Evolutionary conservation across 1,140 invertebrate species (phyloP).

Genomic region (Capitella teleta): DNA sequence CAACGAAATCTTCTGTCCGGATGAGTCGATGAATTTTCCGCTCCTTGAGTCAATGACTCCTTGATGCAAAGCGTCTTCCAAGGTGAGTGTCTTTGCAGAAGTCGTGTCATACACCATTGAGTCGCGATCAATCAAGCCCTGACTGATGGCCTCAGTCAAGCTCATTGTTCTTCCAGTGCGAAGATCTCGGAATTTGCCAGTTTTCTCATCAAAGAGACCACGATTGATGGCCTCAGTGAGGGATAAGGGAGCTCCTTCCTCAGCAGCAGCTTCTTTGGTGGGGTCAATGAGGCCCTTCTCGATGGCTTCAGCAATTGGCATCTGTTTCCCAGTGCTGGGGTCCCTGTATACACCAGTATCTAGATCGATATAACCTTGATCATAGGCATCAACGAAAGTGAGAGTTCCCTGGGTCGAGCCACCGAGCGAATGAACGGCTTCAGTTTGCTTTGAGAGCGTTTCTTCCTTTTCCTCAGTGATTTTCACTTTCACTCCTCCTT

Average conservation of each 20-base stretch:
- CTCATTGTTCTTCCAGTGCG: slow-evolving; percentile 18
- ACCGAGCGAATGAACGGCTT: neutral
- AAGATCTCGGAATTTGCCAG: slow-evolving; percentile 54
- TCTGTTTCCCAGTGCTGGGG: slow-evolving; percentile 43
- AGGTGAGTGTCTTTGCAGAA: slow-evolving; percentile 44
- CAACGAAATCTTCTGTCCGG: slow-evolving; percentile 53
- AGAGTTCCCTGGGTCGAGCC: neutral
- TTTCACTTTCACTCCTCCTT: slow-evolving; percentile 8
- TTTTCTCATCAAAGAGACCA: slow-evolving; percentile 59
- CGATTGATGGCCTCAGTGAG: slow-evolving; percentile 56
- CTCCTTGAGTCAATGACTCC: slow-evolving; percentile 50
- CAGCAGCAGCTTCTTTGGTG: slow-evolving; percentile 16
- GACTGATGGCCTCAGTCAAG: slow-evolving; percentile 54
- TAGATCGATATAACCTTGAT: slow-evolving; percentile 44
- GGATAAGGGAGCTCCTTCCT: neutral
- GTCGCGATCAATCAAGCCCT: slow-evolving; percentile 53
- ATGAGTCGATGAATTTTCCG: slow-evolving; percentile 61
- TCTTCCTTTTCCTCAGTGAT: slow-evolving; percentile 4
- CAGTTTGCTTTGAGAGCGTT: neutral
- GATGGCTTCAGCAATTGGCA: slow-evolving; percentile 46
- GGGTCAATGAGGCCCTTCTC: slow-evolving; percentile 32
- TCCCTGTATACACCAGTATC: slow-evolving; percentile 63
- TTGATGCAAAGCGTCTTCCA: slow-evolving; percentile 74
- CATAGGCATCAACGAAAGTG: slow-evolving; percentile 2
- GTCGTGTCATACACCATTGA: slow-evolving; percentile 48